A percentile compares a stretch with the other conserved stretches of the same genome.
These are phyloP conservation scores for Bombus turneri DNA, from an alignment of 1,140 invertebrate species.

Conservation along the genomic window DNA sequence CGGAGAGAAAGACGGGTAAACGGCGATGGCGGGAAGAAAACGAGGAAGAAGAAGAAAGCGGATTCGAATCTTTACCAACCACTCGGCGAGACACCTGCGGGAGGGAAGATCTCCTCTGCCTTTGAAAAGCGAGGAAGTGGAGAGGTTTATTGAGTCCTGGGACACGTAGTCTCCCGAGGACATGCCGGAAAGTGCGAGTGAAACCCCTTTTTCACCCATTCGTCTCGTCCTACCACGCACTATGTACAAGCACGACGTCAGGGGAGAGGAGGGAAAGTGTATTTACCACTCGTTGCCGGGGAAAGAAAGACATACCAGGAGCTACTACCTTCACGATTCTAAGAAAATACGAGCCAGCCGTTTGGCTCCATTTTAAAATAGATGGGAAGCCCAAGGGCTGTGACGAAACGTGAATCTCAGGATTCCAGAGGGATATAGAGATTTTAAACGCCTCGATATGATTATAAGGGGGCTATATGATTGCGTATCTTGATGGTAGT, in stretches of 20 bases:
- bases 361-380: constrained; percentile 55
- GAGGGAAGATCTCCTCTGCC: constrained; percentile 65
- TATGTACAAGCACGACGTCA: constrained; percentile 15
- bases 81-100: constrained; percentile 69
- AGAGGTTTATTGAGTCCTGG: constrained; percentile 72
- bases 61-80: constrained; percentile 71
- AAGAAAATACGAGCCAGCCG: constrained; percentile 57
- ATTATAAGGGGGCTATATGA: background rate
- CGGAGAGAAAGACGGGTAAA: background rate
- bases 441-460: background rate
- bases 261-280: constrained; percentile 42
- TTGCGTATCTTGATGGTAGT: background rate
- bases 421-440: background rate
- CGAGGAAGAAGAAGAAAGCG: constrained; percentile 64
- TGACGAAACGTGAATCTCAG: background rate
- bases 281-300: constrained; percentile 61
- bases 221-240: constrained; percentile 39
- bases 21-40: background rate
- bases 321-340: constrained; percentile 18
- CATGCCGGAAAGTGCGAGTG: constrained; percentile 67
- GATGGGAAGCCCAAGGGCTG: background rate
- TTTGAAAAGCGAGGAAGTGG: constrained; percentile 67
- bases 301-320: constrained; percentile 42
- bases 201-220: constrained; percentile 56
- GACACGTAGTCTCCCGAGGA: constrained; percentile 69